These are phyloP conservation scores for Bombus superbus DNA, from an alignment of 1,140 invertebrate genomes.

Conservation along the genomic window DNA sequence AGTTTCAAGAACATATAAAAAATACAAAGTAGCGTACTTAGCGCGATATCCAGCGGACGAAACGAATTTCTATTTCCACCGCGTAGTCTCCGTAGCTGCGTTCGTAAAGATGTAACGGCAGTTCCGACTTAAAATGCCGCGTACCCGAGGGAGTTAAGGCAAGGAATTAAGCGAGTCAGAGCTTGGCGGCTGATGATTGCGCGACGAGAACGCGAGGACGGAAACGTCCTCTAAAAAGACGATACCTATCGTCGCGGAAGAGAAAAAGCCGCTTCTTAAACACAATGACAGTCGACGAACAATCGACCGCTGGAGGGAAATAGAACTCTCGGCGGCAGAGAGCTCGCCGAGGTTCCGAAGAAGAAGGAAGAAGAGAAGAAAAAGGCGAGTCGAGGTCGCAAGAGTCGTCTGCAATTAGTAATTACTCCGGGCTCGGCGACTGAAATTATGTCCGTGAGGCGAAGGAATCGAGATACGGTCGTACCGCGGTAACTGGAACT, in stretches of 20 bases:
- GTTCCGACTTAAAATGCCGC: too few relatives aligned
- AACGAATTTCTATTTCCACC: too few relatives aligned
- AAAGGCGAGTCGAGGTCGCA: conserved; percentile 22
- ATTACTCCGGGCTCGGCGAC: conserved; percentile 25
- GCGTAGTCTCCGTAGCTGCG: too few relatives aligned
- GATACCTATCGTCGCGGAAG: conserved; percentile 19
- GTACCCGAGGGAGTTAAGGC: too few relatives aligned
- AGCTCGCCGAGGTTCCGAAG: neutral
- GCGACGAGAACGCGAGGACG: neutral
- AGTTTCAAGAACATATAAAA: too few relatives aligned
- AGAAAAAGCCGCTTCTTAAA: neutral
- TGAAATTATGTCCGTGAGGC: conserved; percentile 34
- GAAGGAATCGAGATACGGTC: conserved; percentile 26
- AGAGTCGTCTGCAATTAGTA: conserved; percentile 49
- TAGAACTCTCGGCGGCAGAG: too few relatives aligned
- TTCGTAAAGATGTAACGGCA: too few relatives aligned
- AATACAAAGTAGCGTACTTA: too few relatives aligned
- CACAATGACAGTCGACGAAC: conserved; percentile 8
- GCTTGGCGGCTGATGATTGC: neutral
- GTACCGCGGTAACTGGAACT: too few relatives aligned
- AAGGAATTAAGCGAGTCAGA: too few relatives aligned
- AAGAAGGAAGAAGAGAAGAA: too few relatives aligned
- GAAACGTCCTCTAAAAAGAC: neutral
- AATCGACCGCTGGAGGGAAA: conserved; percentile 3
- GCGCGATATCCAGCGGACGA: too few relatives aligned